Base-by-base conservation (phyloP, 1,140 invertebrate genomes). In the Hesperophylax magnus region DNA sequence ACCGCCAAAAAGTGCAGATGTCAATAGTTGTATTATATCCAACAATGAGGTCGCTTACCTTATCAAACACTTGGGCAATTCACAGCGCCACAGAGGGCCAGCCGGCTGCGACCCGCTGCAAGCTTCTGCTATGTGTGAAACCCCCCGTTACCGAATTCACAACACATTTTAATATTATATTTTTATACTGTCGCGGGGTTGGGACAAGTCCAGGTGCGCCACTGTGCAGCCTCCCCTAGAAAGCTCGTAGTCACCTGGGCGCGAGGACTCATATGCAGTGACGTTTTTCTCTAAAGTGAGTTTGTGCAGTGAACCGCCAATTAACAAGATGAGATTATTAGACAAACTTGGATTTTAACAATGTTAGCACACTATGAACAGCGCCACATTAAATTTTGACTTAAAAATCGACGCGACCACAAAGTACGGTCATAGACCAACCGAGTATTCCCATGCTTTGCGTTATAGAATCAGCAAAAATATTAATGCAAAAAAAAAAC, bases 1-100 rank as follows among this genome's bases (percentile, higher is more conserved):
- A 78, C 77, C 77, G 81, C 75, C 77, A 63, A 77, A 79, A 82
- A 79, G 71, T 82, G 81, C 81, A 82, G 81, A 82, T 82, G 81
- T 82, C 81, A 81, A 81, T 65, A 78, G 72, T 58, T 27, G 34
- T 60, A 77, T 82, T 79, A 65, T 78, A n/a, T 14, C 53, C 72
- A 60, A 58, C 72, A 78, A 69, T 69, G n/a, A 65, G 61, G 52
- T 77, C 54, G 47, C 24, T 78, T 81, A 47, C 61, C 61, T 80
- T 80, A 76, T 80, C 69, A 80, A 76, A 24, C 56, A 67, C 74
- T 77, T 54, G 58, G 69, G 52, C 54, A 65, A 9, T 75, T 20
- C 39, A 75, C 24, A 7, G 61, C 60, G 53, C 27, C 15, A 31
- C 39, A 39, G 8, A 47, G 39, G 63, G 58, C 53, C 47, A 20